These are phyloP conservation scores for Agrypnia vestita DNA, from an alignment of 1,140 invertebrate genomes.

Conservation along the genomic window DNA sequence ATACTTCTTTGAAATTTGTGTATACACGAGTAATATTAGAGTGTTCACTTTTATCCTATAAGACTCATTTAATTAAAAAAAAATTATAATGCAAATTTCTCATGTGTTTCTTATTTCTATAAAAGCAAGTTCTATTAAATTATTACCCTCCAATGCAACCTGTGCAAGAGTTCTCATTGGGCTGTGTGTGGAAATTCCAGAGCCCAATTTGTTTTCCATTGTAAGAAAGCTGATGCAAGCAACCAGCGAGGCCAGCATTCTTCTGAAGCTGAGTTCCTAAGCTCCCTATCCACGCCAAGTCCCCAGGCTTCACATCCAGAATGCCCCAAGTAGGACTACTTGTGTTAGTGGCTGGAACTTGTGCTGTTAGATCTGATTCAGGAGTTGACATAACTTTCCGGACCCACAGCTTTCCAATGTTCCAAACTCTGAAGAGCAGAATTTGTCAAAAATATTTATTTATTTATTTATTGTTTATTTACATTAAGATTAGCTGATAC, in stretches of 20 bases:
- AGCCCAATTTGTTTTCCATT: conserved; percentile 87
- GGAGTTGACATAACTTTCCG: conserved; percentile 56
- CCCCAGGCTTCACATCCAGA: conserved; percentile 63
- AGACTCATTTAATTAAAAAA: no score
- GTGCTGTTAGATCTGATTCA: conserved; percentile 29
- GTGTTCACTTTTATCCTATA: no score
- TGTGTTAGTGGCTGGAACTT: conserved; percentile 62
- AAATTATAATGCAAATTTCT: background rate
- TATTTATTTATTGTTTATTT: no score
- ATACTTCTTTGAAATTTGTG: no score
- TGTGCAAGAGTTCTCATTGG: conserved; percentile 76
- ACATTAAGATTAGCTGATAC: no score
- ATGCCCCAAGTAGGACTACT: conserved; percentile 57
- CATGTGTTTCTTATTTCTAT: background rate
- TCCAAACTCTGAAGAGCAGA: conserved; percentile 64
- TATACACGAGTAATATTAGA: no score
- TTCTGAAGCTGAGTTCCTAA: conserved; percentile 65
- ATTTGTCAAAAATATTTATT: background rate
- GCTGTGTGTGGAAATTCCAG: conserved; percentile 86
- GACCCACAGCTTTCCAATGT: conserved; percentile 65
- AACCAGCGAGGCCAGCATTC: conserved; percentile 78
- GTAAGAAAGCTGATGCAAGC: conserved; percentile 83
- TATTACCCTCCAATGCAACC: conserved; percentile 83
- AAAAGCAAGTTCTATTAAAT: background rate
- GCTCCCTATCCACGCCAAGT: conserved; percentile 62